A percentile compares a stretch with the other conserved stretches of the same genome.
phyloP scores from a whole-genome alignment of 2,888 invertebrate species.

The Odontocolon sp. region DNA sequence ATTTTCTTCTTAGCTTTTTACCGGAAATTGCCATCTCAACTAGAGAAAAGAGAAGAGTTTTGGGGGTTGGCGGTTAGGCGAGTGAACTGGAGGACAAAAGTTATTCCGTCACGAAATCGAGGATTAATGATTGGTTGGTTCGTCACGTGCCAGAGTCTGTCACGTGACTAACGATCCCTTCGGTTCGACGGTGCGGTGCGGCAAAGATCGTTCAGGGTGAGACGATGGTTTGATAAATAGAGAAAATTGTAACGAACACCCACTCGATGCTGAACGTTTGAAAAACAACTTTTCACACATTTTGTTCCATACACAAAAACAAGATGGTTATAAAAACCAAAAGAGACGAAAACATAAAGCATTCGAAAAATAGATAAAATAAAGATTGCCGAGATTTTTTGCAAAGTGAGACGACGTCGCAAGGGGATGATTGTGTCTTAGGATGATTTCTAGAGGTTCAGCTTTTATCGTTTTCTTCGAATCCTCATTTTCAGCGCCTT shows the following conservation, averaged over 20 bases:
- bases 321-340: background rate
- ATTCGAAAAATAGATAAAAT: background rate
- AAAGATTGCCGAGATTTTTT: slow-evolving; percentile 4
- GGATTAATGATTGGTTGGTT: slow-evolving; percentile 73
- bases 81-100: slow-evolving; percentile 62
- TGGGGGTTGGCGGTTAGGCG: slow-evolving; percentile 1
- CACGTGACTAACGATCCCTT: slow-evolving; percentile 70
- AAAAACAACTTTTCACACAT: background rate
- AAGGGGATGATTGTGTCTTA: background rate
- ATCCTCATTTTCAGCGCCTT: slow-evolving; percentile 32
- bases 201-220: slow-evolving; percentile 63
- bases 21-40: slow-evolving; percentile 61
- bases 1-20: slow-evolving; percentile 1
- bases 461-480: slow-evolving; percentile 10
- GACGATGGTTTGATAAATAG: slow-evolving; percentile 41
- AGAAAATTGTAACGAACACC: slow-evolving; percentile 7
- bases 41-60: slow-evolving; percentile 34
- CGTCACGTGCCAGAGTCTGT: slow-evolving; percentile 70
- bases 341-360: background rate
- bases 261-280: background rate
- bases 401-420: no score
- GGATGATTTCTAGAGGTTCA: slow-evolving; percentile 22
- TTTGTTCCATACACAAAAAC: slow-evolving; percentile 3
- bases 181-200: slow-evolving; percentile 42
- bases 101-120: slow-evolving; percentile 60